Percentiles rank a stretch among this genome's conserved stretches.
Conservation (phyloP, 1,140 invertebrate genomes). For the Lycorma delicatula region DNA sequence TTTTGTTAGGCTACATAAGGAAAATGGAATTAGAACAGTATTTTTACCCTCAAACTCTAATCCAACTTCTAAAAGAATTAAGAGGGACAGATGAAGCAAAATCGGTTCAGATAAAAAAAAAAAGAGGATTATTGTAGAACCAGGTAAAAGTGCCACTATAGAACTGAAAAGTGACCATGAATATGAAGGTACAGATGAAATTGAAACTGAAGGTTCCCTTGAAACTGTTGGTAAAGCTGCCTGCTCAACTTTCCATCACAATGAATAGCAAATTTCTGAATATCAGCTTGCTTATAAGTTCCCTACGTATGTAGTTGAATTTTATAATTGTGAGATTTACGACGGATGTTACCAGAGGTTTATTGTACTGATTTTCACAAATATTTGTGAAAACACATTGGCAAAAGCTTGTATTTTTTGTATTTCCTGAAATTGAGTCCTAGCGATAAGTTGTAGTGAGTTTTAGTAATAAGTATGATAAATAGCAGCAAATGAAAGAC, state of each 20-base stretch:
- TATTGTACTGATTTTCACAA: background rate
- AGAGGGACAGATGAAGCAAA: background rate
- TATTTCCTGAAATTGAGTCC: background rate
- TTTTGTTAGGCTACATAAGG: slow-evolving; percentile 30
- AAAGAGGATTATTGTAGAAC: background rate
- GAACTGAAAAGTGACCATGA: background rate
- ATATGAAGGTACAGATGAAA: background rate
- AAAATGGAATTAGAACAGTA: slow-evolving; percentile 36
- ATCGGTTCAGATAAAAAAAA: background rate
- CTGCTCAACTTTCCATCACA: background rate
- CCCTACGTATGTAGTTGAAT: background rate
- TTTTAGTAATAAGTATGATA: background rate
- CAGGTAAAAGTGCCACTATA: slow-evolving; percentile 1
- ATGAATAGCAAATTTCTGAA: background rate
- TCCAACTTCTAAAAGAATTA: background rate
- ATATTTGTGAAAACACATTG: background rate
- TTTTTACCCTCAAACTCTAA: slow-evolving; percentile 35
- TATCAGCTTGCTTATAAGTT: background rate
- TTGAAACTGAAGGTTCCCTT: background rate
- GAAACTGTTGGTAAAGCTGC: background rate
- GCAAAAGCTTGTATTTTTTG: slow-evolving; percentile 1
- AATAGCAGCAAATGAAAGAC: background rate
- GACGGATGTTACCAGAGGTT: background rate
- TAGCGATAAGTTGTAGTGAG: too few relatives aligned
- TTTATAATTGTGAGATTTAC: background rate